These are phyloP conservation scores for Brachionus rotundiformis DNA, from an alignment of 1,140 invertebrate species.

Conservation along the genomic window DNA sequence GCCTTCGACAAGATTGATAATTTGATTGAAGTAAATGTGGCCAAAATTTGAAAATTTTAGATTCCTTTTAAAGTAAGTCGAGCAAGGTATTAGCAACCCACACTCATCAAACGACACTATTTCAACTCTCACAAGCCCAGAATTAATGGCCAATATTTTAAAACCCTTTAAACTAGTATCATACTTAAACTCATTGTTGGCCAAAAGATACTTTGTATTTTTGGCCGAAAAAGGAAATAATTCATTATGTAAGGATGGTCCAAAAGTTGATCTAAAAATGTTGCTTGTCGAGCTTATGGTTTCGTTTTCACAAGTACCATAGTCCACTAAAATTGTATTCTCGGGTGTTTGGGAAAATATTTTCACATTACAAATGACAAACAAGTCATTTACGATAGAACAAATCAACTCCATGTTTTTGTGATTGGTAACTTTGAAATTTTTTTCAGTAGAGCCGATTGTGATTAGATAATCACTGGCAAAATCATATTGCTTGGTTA, in stretches of 20 bases:
- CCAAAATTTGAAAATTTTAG: not conserved
- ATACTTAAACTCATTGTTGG: slow-evolving; percentile 34
- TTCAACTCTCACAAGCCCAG: not conserved
- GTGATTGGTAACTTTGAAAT: not conserved
- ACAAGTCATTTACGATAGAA: not conserved
- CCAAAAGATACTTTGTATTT: not conserved
- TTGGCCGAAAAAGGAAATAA: not conserved
- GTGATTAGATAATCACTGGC: not conserved
- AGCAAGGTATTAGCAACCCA: not conserved
- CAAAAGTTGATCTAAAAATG: not conserved
- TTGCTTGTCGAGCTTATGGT: not conserved
- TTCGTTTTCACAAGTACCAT: slow-evolving; percentile 3
- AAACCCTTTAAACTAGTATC: not conserved
- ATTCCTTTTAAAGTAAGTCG: slow-evolving; percentile 1
- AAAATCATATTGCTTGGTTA: not conserved
- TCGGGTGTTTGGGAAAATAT: not conserved
- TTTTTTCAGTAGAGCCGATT: not conserved
- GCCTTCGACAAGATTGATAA: not conserved
- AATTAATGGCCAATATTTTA: not conserved
- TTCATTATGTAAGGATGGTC: not conserved
- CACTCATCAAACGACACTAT: not conserved
- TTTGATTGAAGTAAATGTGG: not conserved
- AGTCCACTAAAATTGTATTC: not conserved
- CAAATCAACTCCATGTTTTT: slow-evolving; percentile 2
- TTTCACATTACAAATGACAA: not conserved